A percentile compares a stretch with the other conserved stretches of the same genome.
Evolutionary conservation across 2,888 invertebrate species (phyloP).

Genomic region (Prosapia bicincta): DNA sequence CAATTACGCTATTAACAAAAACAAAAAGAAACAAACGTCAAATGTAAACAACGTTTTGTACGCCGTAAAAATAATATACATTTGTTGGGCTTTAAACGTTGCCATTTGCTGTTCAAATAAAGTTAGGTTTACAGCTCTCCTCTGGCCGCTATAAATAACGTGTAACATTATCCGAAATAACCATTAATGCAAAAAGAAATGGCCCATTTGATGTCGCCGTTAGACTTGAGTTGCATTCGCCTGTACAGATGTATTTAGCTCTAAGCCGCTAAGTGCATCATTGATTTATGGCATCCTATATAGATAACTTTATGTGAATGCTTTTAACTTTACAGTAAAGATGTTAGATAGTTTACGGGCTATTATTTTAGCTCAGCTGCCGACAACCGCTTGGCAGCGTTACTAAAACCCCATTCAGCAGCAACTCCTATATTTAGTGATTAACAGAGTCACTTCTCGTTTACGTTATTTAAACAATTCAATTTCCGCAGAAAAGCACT

Average conservation of each 20-base stretch:
- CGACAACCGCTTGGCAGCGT: background rate
- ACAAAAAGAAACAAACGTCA: no score
- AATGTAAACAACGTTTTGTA: no score
- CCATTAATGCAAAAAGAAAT: background rate
- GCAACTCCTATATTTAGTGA: background rate
- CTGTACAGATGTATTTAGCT: background rate
- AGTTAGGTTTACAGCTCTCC: no score
- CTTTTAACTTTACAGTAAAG: background rate
- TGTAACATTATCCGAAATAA: background rate
- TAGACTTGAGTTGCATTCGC: no score
- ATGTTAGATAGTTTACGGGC: background rate
- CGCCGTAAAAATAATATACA: no score
- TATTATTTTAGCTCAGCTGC: background rate
- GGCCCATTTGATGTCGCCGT: background rate
- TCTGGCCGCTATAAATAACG: background rate
- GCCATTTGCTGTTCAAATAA: background rate
- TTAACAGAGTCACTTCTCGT: background rate
- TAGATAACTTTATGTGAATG: background rate
- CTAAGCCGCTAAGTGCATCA: background rate
- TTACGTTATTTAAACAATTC: background rate
- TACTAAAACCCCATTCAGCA: background rate
- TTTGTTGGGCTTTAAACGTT: background rate
- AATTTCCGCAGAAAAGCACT: background rate
- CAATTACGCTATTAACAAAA: no score
- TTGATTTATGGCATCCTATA: background rate